Conservation (phyloP, 2,888 invertebrate species). For the Lithodes maja region DNA sequence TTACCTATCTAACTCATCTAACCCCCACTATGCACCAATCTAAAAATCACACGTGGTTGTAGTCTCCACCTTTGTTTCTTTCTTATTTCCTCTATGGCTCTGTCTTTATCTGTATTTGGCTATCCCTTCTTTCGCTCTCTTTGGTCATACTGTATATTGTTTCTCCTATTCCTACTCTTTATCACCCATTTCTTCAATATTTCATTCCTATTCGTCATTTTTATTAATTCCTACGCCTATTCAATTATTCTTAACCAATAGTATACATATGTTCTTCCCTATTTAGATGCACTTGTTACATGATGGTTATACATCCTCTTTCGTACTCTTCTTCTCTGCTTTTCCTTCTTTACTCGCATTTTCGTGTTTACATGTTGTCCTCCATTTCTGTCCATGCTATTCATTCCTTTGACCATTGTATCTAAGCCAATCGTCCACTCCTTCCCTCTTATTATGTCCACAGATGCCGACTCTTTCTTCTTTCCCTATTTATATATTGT, state of each 20-base stretch:
- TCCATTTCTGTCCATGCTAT: no score
- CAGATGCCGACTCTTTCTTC: no score
- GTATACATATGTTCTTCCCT: no score
- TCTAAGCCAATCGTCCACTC: no score
- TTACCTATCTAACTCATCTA: not conserved
- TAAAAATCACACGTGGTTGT: not conserved
- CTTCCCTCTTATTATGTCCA: no score
- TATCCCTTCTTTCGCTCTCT: no score
- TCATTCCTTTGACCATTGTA: no score
- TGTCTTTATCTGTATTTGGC: not conserved
- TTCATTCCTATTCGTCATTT: not conserved
- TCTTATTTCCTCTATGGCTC: not conserved
- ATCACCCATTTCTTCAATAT: not conserved
- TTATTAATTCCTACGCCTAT: not conserved
- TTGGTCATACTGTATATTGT: no score
- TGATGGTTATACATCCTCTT: not conserved
- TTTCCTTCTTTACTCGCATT: no score
- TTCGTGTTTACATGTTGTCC: no score
- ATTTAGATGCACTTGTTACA: no score
- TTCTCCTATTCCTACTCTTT: not conserved
- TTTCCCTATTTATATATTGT: no score
- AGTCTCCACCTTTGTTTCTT: not conserved
- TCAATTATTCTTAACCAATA: not conserved
- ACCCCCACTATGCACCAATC: not conserved
- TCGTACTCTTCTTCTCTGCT: not conserved